A percentile compares a stretch with the other conserved stretches of the same genome.
These are phyloP conservation scores for Heliconius sara DNA, from an alignment of 2,888 invertebrate genomes.

Conservation along the genomic window DNA sequence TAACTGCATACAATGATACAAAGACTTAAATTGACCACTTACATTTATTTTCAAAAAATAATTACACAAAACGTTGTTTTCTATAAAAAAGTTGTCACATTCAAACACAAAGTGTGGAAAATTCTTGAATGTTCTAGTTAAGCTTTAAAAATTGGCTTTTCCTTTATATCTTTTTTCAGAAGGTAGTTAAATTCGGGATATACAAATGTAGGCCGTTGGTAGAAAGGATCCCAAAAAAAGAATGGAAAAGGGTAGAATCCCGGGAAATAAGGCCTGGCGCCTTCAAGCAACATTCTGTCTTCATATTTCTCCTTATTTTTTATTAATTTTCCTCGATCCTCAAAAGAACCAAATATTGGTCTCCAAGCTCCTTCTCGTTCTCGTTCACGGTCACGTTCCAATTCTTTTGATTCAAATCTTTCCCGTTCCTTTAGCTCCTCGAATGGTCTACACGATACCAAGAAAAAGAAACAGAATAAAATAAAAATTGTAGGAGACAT, in stretches of 20 bases:
- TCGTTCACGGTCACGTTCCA: conserved; percentile 10
- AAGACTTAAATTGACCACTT: not conserved
- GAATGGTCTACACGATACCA: conserved; percentile 32
- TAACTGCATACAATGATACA: not conserved
- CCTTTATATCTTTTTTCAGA: conserved; percentile 57
- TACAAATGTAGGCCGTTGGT: conserved; percentile 51
- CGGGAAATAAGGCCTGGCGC: conserved; percentile 51
- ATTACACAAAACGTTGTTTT: not conserved
- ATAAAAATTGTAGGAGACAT: conserved; percentile 32
- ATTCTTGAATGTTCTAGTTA: not conserved
- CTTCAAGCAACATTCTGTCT: conserved; percentile 55
- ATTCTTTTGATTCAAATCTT: conserved; percentile 31
- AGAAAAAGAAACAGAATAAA: conserved; percentile 22
- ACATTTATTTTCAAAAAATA: not conserved
- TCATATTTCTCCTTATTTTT: conserved; percentile 59
- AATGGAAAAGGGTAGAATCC: conserved; percentile 61
- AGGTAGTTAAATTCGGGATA: conserved; percentile 56
- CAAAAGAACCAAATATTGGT: conserved; percentile 53
- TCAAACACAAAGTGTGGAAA: too few relatives aligned
- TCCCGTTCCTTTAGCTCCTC: conserved; percentile 36
- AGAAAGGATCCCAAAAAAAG: conserved; percentile 54
- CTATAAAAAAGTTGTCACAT: not conserved
- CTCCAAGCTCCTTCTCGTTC: conserved; percentile 53
- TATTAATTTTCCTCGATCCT: conserved; percentile 57
- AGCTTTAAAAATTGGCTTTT: conserved; percentile 47